Conservation (phyloP, 2,888 invertebrate genomes). For the Xestia xanthographa region DNA sequence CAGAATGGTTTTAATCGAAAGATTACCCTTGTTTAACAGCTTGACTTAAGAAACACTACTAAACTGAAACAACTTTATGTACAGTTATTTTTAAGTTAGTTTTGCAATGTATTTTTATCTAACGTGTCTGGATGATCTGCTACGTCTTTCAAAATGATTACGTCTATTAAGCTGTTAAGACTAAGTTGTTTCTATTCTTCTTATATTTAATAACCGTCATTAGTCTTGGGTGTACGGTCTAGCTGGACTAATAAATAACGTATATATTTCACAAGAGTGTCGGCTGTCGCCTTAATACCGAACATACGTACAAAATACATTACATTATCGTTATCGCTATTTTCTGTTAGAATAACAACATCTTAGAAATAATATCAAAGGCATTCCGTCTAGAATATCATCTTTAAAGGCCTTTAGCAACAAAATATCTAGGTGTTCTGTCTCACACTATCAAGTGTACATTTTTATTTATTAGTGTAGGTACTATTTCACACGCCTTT, state of each 20-base stretch:
- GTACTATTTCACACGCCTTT: not conserved
- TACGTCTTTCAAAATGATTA: not conserved
- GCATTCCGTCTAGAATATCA: not conserved
- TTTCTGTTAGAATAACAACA: not conserved
- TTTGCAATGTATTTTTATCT: slow-evolving; percentile 12
- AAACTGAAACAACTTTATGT: slow-evolving; percentile 18
- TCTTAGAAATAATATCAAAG: slow-evolving; percentile 19
- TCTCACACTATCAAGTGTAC: not conserved
- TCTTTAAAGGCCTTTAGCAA: not conserved
- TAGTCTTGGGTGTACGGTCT: slow-evolving; percentile 26
- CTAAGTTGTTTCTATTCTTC: slow-evolving; percentile 16
- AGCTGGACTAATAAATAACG: slow-evolving; percentile 44
- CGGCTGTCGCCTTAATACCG: slow-evolving; percentile 18
- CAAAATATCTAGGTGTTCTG: not conserved
- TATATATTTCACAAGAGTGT: slow-evolving; percentile 35
- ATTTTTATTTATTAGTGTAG: not conserved
- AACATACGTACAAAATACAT: slow-evolving; percentile 10
- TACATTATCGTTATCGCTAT: slow-evolving; percentile 7
- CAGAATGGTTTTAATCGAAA: slow-evolving; percentile 32
- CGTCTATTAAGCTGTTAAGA: slow-evolving; percentile 17
- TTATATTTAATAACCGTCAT: slow-evolving; percentile 41
- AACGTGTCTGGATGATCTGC: not conserved
- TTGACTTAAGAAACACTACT: slow-evolving; percentile 19
- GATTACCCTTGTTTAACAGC: slow-evolving; percentile 14
- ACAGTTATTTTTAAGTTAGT: slow-evolving; percentile 7